Percentiles rank a stretch among this genome's conserved stretches.
These are phyloP conservation scores for Nomada ferruginata DNA, from an alignment of 2,888 invertebrate species.

Conservation along the genomic window DNA sequence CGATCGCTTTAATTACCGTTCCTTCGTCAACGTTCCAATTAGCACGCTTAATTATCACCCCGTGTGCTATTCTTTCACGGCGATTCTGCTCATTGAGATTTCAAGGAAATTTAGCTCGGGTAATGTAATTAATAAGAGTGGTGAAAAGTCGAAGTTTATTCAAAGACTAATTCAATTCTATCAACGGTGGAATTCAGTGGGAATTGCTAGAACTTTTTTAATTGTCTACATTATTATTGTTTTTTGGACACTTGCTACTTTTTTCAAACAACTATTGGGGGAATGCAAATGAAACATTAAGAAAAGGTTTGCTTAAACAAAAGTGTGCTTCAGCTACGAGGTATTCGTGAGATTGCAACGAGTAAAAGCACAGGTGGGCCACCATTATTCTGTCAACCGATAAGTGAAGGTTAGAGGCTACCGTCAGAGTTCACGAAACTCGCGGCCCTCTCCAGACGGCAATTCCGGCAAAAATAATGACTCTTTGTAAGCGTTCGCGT, in stretches of 20 bases:
- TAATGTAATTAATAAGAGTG: too few species aligned
- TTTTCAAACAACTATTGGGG: too few species aligned
- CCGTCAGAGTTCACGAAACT: conserved; percentile 31
- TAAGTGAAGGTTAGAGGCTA: conserved; percentile 50
- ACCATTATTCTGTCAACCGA: conserved; percentile 58
- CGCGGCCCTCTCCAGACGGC: conserved; percentile 9
- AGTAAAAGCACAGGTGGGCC: neutral
- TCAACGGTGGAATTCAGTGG: too few species aligned
- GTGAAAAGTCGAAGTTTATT: too few species aligned
- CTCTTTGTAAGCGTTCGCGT: conserved; percentile 50
- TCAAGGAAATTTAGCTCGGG: neutral
- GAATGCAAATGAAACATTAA: too few species aligned
- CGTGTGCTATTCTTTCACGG: neutral
- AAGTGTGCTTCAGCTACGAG: neutral
- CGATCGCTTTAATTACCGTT: conserved; percentile 53
- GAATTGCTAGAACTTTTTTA: too few species aligned
- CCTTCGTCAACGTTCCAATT: conserved; percentile 61
- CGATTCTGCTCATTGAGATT: neutral
- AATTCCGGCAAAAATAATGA: conserved; percentile 58
- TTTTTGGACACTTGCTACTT: too few species aligned
- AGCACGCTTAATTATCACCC: conserved; percentile 62
- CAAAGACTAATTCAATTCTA: too few species aligned
- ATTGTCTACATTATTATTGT: too few species aligned
- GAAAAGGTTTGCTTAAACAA: neutral
- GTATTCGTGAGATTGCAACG: neutral